These are phyloP conservation scores for Dusona sp. DNA, from an alignment of 2,888 invertebrate genomes.

Conservation along the genomic window DNA sequence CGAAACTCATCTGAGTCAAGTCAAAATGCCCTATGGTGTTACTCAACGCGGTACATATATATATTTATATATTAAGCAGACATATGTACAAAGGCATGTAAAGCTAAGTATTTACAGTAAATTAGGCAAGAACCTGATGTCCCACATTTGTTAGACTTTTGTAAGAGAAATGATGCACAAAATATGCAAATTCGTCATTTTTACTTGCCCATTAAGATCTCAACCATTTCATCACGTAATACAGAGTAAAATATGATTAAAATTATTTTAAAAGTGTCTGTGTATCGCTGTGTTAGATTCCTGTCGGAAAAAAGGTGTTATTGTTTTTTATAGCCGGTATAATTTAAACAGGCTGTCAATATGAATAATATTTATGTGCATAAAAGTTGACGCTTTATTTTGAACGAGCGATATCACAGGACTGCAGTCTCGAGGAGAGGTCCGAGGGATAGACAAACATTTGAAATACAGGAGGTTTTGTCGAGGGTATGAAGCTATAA, in stretches of 20 bases:
- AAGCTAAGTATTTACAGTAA: neutral
- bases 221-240: neutral
- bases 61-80: neutral
- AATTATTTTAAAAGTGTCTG: neutral
- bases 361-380: neutral
- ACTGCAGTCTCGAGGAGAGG: neutral
- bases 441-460: slow-evolving; percentile 20
- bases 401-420: slow-evolving; percentile 4
- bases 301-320: neutral
- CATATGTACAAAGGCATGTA: neutral
- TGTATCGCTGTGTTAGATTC: neutral
- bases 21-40: slow-evolving; percentile 42
- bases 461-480: slow-evolving; percentile 29
- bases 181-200: neutral
- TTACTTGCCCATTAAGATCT: neutral
- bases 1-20: slow-evolving; percentile 52
- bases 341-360: neutral
- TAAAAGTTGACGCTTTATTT: neutral
- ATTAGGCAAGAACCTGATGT: neutral
- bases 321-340: neutral
- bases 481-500: slow-evolving; percentile 47
- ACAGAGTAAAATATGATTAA: neutral
- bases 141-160: neutral
- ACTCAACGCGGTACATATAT: neutral
- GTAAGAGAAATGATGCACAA: neutral